Base-by-base conservation (phyloP, 2,888 invertebrate genomes). In the Crossocerus cetratus region DNA sequence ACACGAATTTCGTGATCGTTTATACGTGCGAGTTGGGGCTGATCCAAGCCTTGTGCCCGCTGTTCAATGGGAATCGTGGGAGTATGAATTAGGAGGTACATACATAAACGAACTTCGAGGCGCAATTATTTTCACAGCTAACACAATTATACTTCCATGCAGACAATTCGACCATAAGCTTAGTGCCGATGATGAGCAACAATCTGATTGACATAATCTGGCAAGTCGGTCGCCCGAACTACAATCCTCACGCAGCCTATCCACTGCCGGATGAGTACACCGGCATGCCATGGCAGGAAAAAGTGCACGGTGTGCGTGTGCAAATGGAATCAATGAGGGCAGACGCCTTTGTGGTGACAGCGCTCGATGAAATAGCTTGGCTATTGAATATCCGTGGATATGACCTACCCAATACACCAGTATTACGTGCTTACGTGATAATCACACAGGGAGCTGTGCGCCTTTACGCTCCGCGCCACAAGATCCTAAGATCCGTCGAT, bases 291-390 rank as follows among this genome's bases (percentile, higher is more conserved):
- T 97, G 97, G 96, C 93, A 94, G 66, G 93, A 93, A 43, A 98
- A 98, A 90, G 92, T 98, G 0, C 87, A 91, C 3, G 92, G 92
- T 58, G 91, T 96, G 1, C 92, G 97, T 13, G 88, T 91, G 2
- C 93, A 94, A 75, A 91, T 98, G 84, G 90, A 91, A 21, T 90
- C 91, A 2, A 89, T 92, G n/a, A 92, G 92, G 0, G 94, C 93
- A 0, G 95, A 96, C 81, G 96, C 96, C 0, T 94, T 97, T 92
- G 93, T 98, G 32, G 92, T 98, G 14, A 96, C 97, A 0, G 95
- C 97, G 0, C 90, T 98, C 65, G 97, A 97, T 83, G 97, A 98
- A 90, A 94, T 96, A 56, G 96, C 97, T 0, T 98, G 97, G 95
- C 90, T 98, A 43, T 91, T 97, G 44, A 98, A 98, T 89, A 93